Percentiles rank a stretch among this genome's conserved stretches.
These are phyloP conservation scores for Homarus gammarus DNA, from an alignment of 2,888 invertebrate genomes.

Conservation along the genomic window DNA sequence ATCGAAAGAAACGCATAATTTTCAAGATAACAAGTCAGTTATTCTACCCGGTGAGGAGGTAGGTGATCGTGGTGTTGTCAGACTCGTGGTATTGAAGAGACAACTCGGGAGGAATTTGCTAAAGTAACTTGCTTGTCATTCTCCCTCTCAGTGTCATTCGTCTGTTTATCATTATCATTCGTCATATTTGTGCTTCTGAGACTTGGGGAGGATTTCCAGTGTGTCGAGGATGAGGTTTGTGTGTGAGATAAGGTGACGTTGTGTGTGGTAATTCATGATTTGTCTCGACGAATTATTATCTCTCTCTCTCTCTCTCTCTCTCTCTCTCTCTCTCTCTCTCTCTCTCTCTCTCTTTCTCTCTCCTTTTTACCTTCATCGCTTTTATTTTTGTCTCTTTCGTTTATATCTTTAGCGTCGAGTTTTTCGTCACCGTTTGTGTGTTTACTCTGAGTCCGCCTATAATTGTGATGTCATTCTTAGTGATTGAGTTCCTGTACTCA, in stretches of 20 bases:
- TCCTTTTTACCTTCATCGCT: background rate
- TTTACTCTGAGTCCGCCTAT: too few relatives aligned
- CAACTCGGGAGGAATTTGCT: background rate
- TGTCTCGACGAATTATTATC: slow-evolving; percentile 29
- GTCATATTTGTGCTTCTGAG: background rate
- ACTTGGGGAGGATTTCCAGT: background rate
- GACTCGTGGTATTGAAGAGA: too few relatives aligned
- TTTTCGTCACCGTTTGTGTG: too few relatives aligned
- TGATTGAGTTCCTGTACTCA: too few relatives aligned
- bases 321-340: slow-evolving; percentile 49
- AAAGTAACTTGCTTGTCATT: slow-evolving; percentile 30
- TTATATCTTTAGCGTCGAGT: too few relatives aligned
- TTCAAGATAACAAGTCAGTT: background rate
- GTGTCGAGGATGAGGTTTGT: background rate
- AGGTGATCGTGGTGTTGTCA: too few relatives aligned
- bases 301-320: slow-evolving; percentile 43
- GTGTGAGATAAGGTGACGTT: too few relatives aligned
- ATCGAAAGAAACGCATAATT: background rate
- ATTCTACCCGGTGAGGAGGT: too few relatives aligned
- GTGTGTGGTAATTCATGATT: too few relatives aligned
- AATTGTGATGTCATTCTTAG: too few relatives aligned
- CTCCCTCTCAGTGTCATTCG: slow-evolving; percentile 20
- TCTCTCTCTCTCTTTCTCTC: slow-evolving; percentile 33
- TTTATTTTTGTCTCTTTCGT: background rate
- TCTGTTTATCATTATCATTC: background rate